Percentiles rank a stretch among this genome's conserved stretches.
Conservation (phyloP, 2,888 invertebrate genomes). For the Andricus curvator region DNA sequence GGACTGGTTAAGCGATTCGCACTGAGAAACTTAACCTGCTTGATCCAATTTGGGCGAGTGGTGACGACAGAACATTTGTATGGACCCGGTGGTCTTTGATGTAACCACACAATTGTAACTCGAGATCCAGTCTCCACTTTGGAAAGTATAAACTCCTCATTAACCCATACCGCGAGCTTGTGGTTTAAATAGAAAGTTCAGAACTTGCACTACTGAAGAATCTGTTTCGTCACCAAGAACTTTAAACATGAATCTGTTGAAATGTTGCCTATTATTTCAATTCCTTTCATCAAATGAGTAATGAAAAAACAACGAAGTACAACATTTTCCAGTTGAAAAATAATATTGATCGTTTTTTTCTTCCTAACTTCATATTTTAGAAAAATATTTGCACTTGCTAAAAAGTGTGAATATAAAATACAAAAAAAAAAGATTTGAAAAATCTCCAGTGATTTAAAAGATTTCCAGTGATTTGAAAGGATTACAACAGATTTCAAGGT, state of each 20-base stretch:
- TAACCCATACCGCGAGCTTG: constrained; percentile 12
- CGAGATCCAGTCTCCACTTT: neutral
- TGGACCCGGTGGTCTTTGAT: neutral
- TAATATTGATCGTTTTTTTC: no score
- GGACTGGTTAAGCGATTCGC: neutral
- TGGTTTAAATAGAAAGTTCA: constrained; percentile 9
- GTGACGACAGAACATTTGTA: constrained; percentile 23
- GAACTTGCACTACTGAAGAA: constrained; percentile 12
- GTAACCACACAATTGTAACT: constrained; percentile 26
- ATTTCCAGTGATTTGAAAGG: no score
- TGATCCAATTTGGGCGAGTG: neutral
- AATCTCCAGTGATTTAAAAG: no score
- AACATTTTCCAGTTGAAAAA: neutral
- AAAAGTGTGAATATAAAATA: no score
- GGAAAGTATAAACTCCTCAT: neutral
- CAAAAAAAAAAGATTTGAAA: no score
- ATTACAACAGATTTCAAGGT: no score
- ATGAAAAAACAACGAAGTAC: neutral
- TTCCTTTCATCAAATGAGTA: neutral
- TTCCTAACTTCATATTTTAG: no score
- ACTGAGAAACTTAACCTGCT: constrained; percentile 7
- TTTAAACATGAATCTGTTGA: neutral
- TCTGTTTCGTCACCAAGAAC: neutral
- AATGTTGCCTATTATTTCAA: neutral
- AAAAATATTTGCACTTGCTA: no score